Evolutionary conservation across 2,888 invertebrate species (phyloP).

Genomic region (Amphiduros pacificus): DNA sequence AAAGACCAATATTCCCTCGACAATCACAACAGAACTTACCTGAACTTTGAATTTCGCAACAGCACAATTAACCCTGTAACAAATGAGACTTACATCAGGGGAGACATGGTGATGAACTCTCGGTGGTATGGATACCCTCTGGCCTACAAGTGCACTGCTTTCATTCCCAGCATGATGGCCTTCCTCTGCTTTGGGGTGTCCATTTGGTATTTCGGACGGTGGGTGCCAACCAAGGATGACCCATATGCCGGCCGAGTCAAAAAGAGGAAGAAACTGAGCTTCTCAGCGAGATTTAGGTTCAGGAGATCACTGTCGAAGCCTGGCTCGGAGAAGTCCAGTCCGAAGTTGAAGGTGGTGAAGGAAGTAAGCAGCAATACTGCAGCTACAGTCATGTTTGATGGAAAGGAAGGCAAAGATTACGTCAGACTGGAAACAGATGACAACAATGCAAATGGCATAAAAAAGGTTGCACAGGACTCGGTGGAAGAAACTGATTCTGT

Average conservation of each 20-base stretch:
- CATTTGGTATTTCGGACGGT: conserved; percentile 47
- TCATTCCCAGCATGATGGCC: conserved; percentile 56
- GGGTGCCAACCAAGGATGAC: conserved; percentile 19
- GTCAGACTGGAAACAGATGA: neutral
- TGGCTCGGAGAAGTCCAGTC: neutral
- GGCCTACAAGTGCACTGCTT: conserved; percentile 60
- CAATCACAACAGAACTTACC: conserved; percentile 48
- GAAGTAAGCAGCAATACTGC: neutral
- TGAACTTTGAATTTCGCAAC: conserved; percentile 58
- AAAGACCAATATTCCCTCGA: conserved; percentile 39
- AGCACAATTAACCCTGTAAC: conserved; percentile 57
- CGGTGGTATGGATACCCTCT: conserved; percentile 59
- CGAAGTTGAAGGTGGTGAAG: neutral
- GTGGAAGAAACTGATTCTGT: too few relatives aligned
- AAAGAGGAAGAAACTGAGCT: conserved; percentile 15
- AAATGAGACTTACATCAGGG: conserved; percentile 52
- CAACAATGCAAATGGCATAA: too few relatives aligned
- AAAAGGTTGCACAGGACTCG: too few relatives aligned
- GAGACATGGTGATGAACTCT: conserved; percentile 62
- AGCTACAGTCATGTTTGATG: neutral
- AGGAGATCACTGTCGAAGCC: neutral
- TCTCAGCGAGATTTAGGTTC: neutral
- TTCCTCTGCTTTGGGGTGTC: conserved; percentile 48
- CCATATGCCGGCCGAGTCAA: conserved; percentile 21
- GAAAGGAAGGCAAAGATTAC: neutral